Base-by-base conservation (phyloP, 2,113 vertebrate genomes). In the Colaptes auratus region DNA sequence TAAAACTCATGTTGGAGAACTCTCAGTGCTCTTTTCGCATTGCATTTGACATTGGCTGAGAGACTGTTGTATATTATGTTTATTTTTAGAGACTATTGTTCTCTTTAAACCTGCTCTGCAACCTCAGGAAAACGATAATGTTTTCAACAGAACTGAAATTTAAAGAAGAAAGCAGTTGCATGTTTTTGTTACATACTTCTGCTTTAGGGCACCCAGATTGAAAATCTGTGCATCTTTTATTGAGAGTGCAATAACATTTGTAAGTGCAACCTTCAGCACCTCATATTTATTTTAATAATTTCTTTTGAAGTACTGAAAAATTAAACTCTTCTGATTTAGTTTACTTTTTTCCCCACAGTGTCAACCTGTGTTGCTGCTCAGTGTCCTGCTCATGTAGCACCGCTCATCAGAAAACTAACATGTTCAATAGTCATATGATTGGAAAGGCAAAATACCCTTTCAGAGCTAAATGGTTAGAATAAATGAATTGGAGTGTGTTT, bases 31-130 rank as follows among this genome's bases (percentile, higher is more conserved):
- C 91, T 98, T 95, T 96, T 88, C 70, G 77, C 86, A 90, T 95
- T 96, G 88, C 83, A 86, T 96, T 96, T 97, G 97, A 98, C 95
- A 91, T 83, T 95, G 89, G 86, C 71, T 86, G 94, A 95, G 80
- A 97, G 83, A 91, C 60, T 85, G 77, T 93, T 97, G 90, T 81
- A 95, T 95, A 96, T 97, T 97, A 94, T 95, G 63, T 95, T 98
- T 97, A 97, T 98, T 97, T 98, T 98, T 97, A 96, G 96, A 92
- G 90, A 74, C 93, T 95, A 87, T 95, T 90, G 86, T 95, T 96
- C 94, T 97, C 71, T 88, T 96, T 96, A 92, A 96, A 86, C 60
- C 66, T 90, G 76, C 64, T 94, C 64, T 96, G 74, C 60, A 90
- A 76, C 28, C 92, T 79, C 67, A 92, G 73, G 61, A 91, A 82